Evolutionary conservation across 2,113 vertebrate species (phyloP), one percentile per base, ranked within the genome.

Genomic region (Hippocampus comes): DNA sequence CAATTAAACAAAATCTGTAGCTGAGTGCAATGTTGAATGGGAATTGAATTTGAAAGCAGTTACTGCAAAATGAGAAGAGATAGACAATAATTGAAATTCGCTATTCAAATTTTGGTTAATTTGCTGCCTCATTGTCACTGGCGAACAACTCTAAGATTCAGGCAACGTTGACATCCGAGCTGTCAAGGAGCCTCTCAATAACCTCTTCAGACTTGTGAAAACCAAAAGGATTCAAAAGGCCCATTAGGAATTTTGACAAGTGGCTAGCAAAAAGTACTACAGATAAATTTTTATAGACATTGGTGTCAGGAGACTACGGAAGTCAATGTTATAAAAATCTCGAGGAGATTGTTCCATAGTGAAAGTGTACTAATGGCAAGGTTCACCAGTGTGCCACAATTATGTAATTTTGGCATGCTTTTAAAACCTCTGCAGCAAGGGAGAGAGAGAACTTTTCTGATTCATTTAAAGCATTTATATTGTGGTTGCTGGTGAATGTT

Each of bases 181-280:
- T 68, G 70, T 78, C 49, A 75, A 56, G 21, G 42, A 70, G 18
- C 21, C 25, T 53, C 23, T 4, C 15, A 64, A 75, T 38, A 71
- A 42, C 27, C 43, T 74, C 67, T 78, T 63, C 27, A 81, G 59
- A 56, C 49, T 70, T 86, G 70, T 79, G 72, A 82, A 82, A 72
- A 79, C 75, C 48, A 74, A 77, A 74, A 86, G 65, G 74, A 78
- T 84, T 68, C 78, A 68, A 48, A 67, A 55, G 56, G 43, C 74
- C 74, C 68, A 56, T 77, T 61, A 81, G 75, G 78, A 75, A 71
- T 83, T 83, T 77, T 88, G 87, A 87, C 84, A 82, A 84, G 81
- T 72, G 65, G 72, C 80, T 84, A 88, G 90, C 82, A 85, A 85
- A 73, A 87, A 66, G 57, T 81, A 75, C 87, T 86, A 82, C 74